phyloP scores from a whole-genome alignment of 2,888 invertebrate species.

The Morpho helenor region DNA sequence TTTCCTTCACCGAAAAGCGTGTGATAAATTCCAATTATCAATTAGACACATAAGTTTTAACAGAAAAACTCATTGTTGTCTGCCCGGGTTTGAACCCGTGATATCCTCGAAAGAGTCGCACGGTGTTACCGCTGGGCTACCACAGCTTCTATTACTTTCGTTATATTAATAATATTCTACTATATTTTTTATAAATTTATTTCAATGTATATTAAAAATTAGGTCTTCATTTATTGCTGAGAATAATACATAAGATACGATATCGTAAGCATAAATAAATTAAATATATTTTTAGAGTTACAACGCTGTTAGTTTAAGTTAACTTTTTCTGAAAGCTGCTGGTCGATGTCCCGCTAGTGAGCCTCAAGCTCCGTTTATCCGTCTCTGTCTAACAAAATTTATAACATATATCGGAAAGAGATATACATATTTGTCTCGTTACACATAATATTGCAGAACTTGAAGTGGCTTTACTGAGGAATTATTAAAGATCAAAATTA shows the following conservation, averaged over 20 bases:
- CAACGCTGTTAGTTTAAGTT: constrained; percentile 42
- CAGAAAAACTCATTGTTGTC: no score
- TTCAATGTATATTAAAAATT: not conserved
- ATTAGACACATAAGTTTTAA: no score
- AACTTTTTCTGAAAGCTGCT: constrained; percentile 78
- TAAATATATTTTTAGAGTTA: constrained; percentile 41
- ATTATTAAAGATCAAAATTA: constrained; percentile 61
- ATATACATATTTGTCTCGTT: constrained; percentile 38
- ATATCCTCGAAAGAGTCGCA: no score
- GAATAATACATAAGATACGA: not conserved
- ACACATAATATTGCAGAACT: constrained; percentile 64
- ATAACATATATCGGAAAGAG: constrained; percentile 46
- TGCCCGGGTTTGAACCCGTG: no score
- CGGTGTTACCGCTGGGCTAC: no score
- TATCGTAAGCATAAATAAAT: no score
- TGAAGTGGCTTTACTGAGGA: constrained; percentile 63
- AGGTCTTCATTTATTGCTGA: not conserved
- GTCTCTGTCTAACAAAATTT: constrained; percentile 44
- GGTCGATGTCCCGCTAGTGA: constrained; percentile 77
- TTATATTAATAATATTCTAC: no score
- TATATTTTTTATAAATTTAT: no score
- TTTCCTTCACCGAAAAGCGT: no score
- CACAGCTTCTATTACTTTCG: no score
- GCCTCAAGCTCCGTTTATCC: constrained; percentile 52
- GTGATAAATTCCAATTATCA: no score